These are phyloP conservation scores for Orthonychiurus folsomi DNA, from an alignment of 2,888 invertebrate species.

Conservation along the genomic window DNA sequence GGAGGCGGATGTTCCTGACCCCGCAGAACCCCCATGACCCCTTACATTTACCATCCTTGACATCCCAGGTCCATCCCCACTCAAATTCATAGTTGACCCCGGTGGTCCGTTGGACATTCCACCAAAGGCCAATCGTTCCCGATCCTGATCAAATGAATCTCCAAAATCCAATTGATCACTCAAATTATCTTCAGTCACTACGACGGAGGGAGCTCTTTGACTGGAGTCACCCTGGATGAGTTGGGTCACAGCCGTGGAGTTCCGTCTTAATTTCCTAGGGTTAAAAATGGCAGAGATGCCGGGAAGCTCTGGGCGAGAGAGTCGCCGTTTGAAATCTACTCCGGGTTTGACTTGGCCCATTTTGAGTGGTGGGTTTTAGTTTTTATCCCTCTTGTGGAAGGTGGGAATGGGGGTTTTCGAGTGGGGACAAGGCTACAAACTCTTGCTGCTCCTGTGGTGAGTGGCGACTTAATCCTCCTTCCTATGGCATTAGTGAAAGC, in stretches of 20 bases:
- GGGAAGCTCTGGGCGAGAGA: conserved; percentile 38
- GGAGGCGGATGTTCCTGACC: conserved; percentile 27
- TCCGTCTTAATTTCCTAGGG: conserved; percentile 50
- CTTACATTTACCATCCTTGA: conserved; percentile 21
- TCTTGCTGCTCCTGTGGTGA: no score
- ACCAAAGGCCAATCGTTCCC: conserved; percentile 15
- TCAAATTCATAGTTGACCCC: conserved; percentile 2
- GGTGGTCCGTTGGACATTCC: conserved; percentile 28
- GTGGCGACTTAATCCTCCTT: neutral
- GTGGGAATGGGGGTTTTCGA: no score
- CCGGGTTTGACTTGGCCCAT: neutral
- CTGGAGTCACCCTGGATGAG: conserved; percentile 41
- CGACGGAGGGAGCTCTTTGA: conserved; percentile 59
- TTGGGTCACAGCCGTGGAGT: conserved; percentile 39
- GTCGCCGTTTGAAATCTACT: conserved; percentile 24
- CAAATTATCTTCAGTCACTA: conserved; percentile 56
- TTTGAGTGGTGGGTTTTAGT: neutral
- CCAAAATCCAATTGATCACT: conserved; percentile 33
- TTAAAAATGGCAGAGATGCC: conserved; percentile 68
- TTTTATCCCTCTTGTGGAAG: no score
- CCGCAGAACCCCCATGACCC: conserved; percentile 10
- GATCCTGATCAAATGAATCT: conserved; percentile 10
- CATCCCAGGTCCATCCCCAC: conserved; percentile 19
- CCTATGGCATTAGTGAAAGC: neutral
- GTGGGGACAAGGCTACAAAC: no score